A percentile compares a stretch with the other conserved stretches of the same genome.
Evolutionary conservation across 2,888 invertebrate genomes (phyloP).

Genomic region (Drosophila putrida): DNA sequence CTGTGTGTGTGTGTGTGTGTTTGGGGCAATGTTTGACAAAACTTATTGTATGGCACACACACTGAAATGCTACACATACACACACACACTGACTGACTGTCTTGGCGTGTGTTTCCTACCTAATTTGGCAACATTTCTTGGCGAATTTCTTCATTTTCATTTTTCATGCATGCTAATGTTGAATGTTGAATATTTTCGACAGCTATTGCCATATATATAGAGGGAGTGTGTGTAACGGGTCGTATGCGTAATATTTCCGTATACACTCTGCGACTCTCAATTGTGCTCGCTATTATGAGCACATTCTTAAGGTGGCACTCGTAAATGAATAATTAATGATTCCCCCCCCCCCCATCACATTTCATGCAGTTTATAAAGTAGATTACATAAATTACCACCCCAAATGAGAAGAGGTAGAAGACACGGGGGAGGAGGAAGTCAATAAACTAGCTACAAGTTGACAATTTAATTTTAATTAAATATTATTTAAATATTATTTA

Average conservation of each 20-base stretch:
- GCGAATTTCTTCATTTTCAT: constrained; percentile 76
- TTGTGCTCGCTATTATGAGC: constrained; percentile 27
- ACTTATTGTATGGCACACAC: constrained; percentile 50
- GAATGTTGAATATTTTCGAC: constrained; percentile 75
- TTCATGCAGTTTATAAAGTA: constrained; percentile 28
- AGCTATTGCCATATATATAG: constrained; percentile 47
- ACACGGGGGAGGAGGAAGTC: neutral
- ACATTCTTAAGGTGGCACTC: constrained; percentile 26
- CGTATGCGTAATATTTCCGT: constrained; percentile 19
- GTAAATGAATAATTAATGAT: constrained; percentile 40
- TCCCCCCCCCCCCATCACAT: neutral
- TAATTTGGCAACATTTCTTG: constrained; percentile 74
- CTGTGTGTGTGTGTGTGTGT: constrained; percentile 22
- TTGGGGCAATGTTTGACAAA: constrained; percentile 47
- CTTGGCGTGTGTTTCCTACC: constrained; percentile 47
- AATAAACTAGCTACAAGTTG: constrained; percentile 1
- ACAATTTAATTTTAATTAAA: constrained; percentile 4
- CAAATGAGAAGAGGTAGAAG: neutral
- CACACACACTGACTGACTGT: constrained; percentile 15
- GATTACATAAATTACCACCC: constrained; percentile 11
- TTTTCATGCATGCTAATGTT: constrained; percentile 78
- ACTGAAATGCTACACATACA: constrained; percentile 34
- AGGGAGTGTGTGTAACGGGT: neutral
- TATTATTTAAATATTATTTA: no score
- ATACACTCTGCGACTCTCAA: neutral